phyloP scores from a whole-genome alignment of 1,140 invertebrate species.

The Diplogasteroides magnus region DNA sequence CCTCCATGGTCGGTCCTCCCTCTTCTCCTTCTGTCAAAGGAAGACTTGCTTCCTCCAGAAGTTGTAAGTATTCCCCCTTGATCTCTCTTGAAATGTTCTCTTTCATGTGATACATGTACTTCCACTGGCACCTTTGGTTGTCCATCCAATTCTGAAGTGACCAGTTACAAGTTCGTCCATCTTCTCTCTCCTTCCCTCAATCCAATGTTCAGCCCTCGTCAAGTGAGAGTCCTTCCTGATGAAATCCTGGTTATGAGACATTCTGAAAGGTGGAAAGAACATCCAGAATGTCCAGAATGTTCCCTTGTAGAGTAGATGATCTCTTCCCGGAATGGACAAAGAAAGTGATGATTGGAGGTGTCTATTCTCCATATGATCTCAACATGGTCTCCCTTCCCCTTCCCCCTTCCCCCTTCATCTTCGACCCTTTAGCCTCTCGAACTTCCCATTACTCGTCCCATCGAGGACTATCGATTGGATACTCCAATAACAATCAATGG shows the following conservation, averaged over 20 bases:
- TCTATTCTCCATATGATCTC: constrained; percentile 73
- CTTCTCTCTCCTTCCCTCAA: too few species aligned
- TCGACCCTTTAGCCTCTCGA: constrained; percentile 49
- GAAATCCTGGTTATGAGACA: constrained; percentile 39
- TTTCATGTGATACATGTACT: not conserved
- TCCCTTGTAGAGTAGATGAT: constrained; percentile 40
- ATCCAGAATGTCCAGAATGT: too few species aligned
- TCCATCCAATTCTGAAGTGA: not conserved
- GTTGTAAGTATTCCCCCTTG: not conserved
- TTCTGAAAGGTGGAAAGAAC: too few species aligned
- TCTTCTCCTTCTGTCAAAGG: not conserved
- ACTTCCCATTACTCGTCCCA: constrained; percentile 58
- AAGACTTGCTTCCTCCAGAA: not conserved
- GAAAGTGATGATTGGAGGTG: constrained; percentile 41
- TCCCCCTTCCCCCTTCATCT: not conserved
- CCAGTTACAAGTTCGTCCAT: not conserved
- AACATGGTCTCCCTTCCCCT: constrained; percentile 70
- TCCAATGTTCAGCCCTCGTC: not conserved
- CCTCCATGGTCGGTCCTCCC: too few species aligned
- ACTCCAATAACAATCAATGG: constrained; percentile 77
- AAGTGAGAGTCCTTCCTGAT: not conserved
- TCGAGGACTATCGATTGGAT: constrained; percentile 70
- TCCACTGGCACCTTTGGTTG: not conserved
- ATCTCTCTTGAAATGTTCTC: not conserved
- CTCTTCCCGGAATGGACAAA: constrained; percentile 37